Percentiles rank a stretch among this genome's conserved stretches.
These are phyloP conservation scores for Catharus minimus DNA, from an alignment of 2,113 vertebrate genomes.

Conservation along the genomic window DNA sequence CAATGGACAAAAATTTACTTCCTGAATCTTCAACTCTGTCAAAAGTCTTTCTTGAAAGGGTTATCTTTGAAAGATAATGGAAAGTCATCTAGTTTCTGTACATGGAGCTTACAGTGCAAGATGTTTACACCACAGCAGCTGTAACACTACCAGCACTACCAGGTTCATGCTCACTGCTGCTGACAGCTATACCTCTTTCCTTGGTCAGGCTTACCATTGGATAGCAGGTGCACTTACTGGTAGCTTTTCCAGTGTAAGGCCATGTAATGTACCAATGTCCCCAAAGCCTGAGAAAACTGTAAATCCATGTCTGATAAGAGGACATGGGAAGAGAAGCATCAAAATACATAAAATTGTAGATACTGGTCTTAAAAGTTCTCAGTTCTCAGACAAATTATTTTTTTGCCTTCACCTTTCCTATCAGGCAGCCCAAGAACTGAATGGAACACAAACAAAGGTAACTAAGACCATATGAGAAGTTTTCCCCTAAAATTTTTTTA, in stretches of 20 bases:
- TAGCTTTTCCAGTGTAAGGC: neutral
- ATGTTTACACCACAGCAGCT: neutral
- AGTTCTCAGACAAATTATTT: neutral
- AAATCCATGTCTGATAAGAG: neutral
- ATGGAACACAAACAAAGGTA: neutral
- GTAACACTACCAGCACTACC: neutral
- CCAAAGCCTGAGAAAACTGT: neutral
- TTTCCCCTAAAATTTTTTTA: neutral
- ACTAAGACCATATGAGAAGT: neutral
- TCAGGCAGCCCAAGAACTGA: neutral
- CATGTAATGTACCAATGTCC: neutral
- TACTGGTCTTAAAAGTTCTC: neutral
- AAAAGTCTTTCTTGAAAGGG: neutral
- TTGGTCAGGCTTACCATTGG: neutral
- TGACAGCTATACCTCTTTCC: neutral
- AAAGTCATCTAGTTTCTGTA: neutral
- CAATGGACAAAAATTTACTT: neutral
- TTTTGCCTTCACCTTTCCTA: neutral
- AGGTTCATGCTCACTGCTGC: neutral
- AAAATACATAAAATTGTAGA: neutral
- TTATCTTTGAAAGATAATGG: neutral
- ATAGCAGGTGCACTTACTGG: neutral
- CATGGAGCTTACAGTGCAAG: neutral
- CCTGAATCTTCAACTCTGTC: neutral
- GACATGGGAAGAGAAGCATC: neutral